Evolutionary conservation across 2,888 invertebrate species (phyloP).

Genomic region (Dioctria linearis): DNA sequence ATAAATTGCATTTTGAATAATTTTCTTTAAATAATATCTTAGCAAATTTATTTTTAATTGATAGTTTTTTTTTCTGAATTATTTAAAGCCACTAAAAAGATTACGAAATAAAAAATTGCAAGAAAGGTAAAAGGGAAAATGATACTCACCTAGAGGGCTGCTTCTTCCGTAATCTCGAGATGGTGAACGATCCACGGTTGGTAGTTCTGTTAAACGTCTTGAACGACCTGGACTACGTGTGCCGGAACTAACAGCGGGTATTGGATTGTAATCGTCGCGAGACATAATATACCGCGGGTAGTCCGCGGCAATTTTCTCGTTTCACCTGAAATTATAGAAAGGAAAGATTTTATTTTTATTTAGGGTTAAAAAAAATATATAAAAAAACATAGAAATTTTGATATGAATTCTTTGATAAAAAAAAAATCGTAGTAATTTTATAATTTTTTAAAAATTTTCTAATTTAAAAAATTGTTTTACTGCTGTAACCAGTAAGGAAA

Average conservation of each 20-base stretch:
- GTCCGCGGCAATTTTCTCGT: slow-evolving; percentile 66
- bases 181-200: slow-evolving; percentile 92
- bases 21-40: slow-evolving; percentile 14
- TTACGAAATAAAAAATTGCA: slow-evolving; percentile 17
- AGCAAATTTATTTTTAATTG: not conserved
- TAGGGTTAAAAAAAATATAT: not conserved
- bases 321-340: slow-evolving; percentile 41
- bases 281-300: slow-evolving; percentile 72
- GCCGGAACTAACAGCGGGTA: slow-evolving; percentile 78
- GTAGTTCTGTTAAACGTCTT: slow-evolving; percentile 81
- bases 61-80: not conserved
- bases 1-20: slow-evolving; percentile 7
- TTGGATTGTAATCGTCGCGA: slow-evolving; percentile 73
- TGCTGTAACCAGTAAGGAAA: too few relatives aligned
- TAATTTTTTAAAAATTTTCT: too few relatives aligned
- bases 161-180: slow-evolving; percentile 82
- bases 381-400: too few relatives aligned
- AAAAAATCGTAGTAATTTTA: too few relatives aligned
- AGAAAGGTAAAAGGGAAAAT: not conserved
- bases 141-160: slow-evolving; percentile 73
- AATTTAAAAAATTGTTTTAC: too few relatives aligned
- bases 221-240: slow-evolving; percentile 75
- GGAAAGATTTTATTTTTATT: not conserved
- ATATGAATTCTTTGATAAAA: too few relatives aligned
- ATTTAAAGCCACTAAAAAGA: slow-evolving; percentile 35